Percentiles rank a stretch among this genome's conserved stretches.
These are phyloP conservation scores for Acheta domesticus DNA, from an alignment of 2,888 invertebrate species.

Conservation along the genomic window DNA sequence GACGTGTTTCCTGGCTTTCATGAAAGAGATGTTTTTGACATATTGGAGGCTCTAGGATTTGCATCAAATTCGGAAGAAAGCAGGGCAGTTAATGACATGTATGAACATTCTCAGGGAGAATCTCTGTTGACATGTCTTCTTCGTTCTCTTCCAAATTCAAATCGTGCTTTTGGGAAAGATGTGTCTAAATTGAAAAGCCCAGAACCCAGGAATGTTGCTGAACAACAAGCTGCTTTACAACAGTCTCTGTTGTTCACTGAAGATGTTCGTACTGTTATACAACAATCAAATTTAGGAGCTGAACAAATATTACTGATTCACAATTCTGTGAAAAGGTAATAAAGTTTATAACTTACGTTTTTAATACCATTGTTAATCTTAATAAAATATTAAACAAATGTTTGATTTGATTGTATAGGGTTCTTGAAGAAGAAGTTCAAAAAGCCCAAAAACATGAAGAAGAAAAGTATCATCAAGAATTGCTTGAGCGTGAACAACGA, in stretches of 20 bases:
- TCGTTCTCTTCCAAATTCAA: slow-evolving; percentile 27
- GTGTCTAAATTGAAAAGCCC: background rate
- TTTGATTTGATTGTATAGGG: background rate
- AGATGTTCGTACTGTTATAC: slow-evolving; percentile 26
- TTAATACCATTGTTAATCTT: background rate
- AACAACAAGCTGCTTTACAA: background rate
- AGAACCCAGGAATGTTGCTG: background rate
- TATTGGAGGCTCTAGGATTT: slow-evolving; percentile 47
- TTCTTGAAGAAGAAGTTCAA: slow-evolving; percentile 27
- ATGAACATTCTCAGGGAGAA: slow-evolving; percentile 37
- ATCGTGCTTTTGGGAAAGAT: background rate
- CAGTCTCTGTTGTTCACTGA: slow-evolving; percentile 11
- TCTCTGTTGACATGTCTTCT: slow-evolving; percentile 41
- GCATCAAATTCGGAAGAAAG: slow-evolving; percentile 38
- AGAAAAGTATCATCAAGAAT: slow-evolving; percentile 25
- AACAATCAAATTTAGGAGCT: slow-evolving; percentile 25
- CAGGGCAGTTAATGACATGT: slow-evolving; percentile 38
- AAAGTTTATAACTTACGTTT: background rate
- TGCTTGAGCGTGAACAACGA: slow-evolving; percentile 25
- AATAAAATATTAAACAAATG: background rate
- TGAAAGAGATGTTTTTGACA: slow-evolving; percentile 52
- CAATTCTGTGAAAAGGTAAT: slow-evolving; percentile 27
- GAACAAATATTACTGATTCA: slow-evolving; percentile 27
- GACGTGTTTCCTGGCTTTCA: slow-evolving; percentile 46
- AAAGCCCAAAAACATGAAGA: slow-evolving; percentile 29